Evolutionary conservation across 2,797 vertebrate genomes (phyloP).

Genomic region (Syngnathus acus): DNA sequence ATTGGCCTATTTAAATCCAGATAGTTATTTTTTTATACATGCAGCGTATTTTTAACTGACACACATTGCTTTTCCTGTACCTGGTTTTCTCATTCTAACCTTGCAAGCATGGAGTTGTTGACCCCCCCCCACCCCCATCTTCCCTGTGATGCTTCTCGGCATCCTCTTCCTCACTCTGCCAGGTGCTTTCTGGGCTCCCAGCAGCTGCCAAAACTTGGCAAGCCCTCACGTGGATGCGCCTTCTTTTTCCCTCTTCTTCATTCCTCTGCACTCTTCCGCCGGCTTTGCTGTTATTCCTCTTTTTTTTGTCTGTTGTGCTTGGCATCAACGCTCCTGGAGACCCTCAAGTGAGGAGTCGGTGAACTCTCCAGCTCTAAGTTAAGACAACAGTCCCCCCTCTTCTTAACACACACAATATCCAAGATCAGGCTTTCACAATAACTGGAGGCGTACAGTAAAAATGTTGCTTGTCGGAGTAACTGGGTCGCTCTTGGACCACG

Average conservation of each 20-base stretch:
- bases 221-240: conserved; percentile 13
- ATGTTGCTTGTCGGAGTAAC: conserved; percentile 21
- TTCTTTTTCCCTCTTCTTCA: conserved; percentile 18
- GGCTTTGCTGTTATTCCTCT: conserved; percentile 44
- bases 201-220: conserved; percentile 29
- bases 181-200: conserved; percentile 36
- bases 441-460: conserved; percentile 22
- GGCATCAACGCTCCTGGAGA: conserved; percentile 24
- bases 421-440: conserved; percentile 37
- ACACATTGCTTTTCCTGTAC: not conserved
- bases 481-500: conserved; percentile 18
- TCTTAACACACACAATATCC: conserved; percentile 18
- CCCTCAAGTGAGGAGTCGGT: conserved; percentile 32
- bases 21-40: not conserved
- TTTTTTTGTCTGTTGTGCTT: conserved; percentile 59
- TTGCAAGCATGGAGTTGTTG: conserved; percentile 3
- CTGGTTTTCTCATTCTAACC: conserved; percentile 5
- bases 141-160: conserved; percentile 18
- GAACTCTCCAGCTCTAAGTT: conserved; percentile 34
- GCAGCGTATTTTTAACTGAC: not conserved
- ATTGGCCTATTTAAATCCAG: not conserved
- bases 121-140: conserved; percentile 1
- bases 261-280: conserved; percentile 28
- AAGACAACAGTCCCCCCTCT: conserved; percentile 39
- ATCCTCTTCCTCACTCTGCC: conserved; percentile 19